Conservation (phyloP, 1,140 invertebrate genomes). For the Hyphantria cunea region DNA sequence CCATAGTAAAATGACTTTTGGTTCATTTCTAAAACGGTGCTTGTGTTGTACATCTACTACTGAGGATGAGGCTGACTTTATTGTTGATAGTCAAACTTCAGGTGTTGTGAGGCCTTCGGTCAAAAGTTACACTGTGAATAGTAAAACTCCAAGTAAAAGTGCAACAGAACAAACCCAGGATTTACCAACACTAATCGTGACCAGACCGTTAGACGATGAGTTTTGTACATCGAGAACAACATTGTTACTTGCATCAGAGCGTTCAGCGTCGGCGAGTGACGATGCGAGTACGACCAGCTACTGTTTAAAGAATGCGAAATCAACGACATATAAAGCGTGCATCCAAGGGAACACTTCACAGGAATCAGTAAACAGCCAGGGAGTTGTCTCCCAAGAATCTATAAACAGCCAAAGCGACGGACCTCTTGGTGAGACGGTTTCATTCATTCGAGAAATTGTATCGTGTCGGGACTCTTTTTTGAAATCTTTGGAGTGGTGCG, state of each 20-base stretch:
- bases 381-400: neutral
- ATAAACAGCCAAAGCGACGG: slow-evolving; percentile 45
- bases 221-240: slow-evolving; percentile 55
- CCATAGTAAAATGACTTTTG: slow-evolving; percentile 39
- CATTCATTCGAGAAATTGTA: slow-evolving; percentile 67
- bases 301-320: slow-evolving; percentile 32
- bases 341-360: slow-evolving; percentile 13
- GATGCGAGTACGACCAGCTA: slow-evolving; percentile 38
- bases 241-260: slow-evolving; percentile 50
- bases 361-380: slow-evolving; percentile 20
- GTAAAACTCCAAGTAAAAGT: slow-evolving; percentile 31
- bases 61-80: slow-evolving; percentile 43
- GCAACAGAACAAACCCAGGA: neutral
- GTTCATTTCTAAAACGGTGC: slow-evolving; percentile 44
- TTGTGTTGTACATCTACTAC: slow-evolving; percentile 48
- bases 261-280: slow-evolving; percentile 41
- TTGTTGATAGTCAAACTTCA: slow-evolving; percentile 53
- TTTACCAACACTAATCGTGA: slow-evolving; percentile 32
- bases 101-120: slow-evolving; percentile 54
- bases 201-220: slow-evolving; percentile 46
- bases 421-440: slow-evolving; percentile 69
- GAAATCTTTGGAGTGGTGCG: slow-evolving; percentile 73
- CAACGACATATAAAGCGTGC: slow-evolving; percentile 20
- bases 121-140: slow-evolving; percentile 60
- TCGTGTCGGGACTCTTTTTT: slow-evolving; percentile 64